These are phyloP conservation scores for Rhynchonycteris naso DNA, from an alignment of 2,797 vertebrate species.

Conservation along the genomic window DNA sequence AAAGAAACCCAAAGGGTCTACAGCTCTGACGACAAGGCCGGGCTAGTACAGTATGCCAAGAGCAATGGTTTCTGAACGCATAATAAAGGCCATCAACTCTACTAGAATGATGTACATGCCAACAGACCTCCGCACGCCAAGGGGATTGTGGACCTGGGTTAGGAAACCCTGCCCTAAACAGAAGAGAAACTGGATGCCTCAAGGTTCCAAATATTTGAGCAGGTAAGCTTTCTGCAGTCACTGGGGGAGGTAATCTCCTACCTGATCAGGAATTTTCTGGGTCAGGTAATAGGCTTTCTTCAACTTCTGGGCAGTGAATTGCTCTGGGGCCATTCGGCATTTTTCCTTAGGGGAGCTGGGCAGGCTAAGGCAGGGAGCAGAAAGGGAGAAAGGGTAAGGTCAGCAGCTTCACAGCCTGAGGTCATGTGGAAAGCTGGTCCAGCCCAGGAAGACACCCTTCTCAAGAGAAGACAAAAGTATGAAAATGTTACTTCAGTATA, in stretches of 20 bases:
- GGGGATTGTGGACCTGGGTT: not conserved
- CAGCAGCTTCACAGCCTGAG: not conserved
- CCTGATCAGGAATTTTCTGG: conserved; percentile 91
- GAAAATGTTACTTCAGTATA: not conserved
- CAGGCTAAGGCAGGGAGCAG: conserved; percentile 75
- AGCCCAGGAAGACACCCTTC: not conserved
- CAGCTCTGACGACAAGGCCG: not conserved
- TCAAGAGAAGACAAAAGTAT: not conserved
- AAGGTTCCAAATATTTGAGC: not conserved
- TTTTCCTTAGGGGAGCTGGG: conserved; percentile 84
- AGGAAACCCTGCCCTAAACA: not conserved
- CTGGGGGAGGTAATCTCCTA: conserved; percentile 74
- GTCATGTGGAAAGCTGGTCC: not conserved
- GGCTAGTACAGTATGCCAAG: not conserved
- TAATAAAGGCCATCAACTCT: not conserved
- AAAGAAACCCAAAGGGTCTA: not conserved
- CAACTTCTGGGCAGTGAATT: conserved; percentile 92
- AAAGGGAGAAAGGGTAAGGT: not conserved
- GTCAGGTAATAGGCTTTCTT: conserved; percentile 94
- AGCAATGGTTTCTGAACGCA: not conserved
- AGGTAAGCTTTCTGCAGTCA: not conserved
- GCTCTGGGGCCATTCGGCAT: conserved; percentile 82
- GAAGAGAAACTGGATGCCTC: not conserved
- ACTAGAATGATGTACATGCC: not conserved
- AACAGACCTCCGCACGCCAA: not conserved